These are phyloP conservation scores for Mustela lutreola DNA, from an alignment of 2,113 vertebrate genomes.

Conservation along the genomic window DNA sequence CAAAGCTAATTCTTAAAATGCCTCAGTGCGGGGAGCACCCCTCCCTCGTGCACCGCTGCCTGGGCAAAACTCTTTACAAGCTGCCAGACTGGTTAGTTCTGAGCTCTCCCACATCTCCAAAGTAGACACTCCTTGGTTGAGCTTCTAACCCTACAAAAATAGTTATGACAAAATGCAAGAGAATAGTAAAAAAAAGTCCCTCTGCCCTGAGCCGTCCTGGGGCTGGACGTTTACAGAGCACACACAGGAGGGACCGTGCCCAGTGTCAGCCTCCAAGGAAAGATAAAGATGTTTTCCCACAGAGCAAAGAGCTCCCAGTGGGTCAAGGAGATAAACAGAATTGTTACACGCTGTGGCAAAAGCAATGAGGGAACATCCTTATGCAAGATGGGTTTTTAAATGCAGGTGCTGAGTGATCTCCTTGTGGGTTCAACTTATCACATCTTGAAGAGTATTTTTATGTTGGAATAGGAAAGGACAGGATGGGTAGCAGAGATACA, in stretches of 20 bases:
- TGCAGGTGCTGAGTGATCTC: too few species aligned
- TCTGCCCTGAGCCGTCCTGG: neutral
- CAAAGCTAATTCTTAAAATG: neutral
- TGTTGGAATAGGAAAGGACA: neutral
- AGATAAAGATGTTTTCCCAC: neutral
- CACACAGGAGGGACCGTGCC: rapidly evolving
- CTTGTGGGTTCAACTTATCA: neutral
- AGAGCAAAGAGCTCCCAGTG: neutral
- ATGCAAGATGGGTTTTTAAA: neutral
- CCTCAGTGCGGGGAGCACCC: neutral
- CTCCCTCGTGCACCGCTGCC: neutral
- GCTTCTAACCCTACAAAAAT: neutral
- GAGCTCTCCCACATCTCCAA: neutral
- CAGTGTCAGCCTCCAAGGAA: neutral
- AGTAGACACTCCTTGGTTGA: neutral
- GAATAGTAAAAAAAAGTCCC: neutral
- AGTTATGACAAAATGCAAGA: neutral
- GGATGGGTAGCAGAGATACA: neutral
- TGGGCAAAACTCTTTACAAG: neutral
- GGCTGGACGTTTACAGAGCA: neutral
- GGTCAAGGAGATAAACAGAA: neutral
- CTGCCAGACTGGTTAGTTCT: neutral
- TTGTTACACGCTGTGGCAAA: neutral
- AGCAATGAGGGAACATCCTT: neutral
- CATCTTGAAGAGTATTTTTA: neutral